Base-by-base conservation (phyloP, 1,140 invertebrate species). In the Cherax destructor region DNA sequence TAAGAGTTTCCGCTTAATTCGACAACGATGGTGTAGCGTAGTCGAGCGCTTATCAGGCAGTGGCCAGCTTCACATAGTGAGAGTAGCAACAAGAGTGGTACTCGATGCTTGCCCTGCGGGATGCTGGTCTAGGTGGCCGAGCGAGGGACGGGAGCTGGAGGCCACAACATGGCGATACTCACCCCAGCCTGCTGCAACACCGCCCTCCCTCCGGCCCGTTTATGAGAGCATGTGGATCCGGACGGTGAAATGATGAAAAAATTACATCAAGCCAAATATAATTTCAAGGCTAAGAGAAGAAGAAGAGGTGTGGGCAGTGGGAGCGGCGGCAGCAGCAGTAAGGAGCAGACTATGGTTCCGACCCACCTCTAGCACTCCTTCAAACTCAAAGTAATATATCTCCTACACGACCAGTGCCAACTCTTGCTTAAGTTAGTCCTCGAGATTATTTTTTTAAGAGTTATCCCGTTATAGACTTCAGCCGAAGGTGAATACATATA, bases 201-300 rank as follows among this genome's bases (percentile, higher is more conserved):
- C 7, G 41, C 79, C 76, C 74, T 72, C 50, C 49, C 30, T 79
- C 72, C 74, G 76, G 76, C 81, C 74, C 59, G 49, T 50, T 89
- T 89, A 89, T 89, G 87, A 89, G 80, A 89, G 87, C 79, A 65
- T 69, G 87, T 81, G 87, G 79, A 89, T 50, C 47, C 65, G 80
- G 59, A 89, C 76, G 83, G 83, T 91, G 83, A 91, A 83, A 91
- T 59, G 83, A 91, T 91, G 88, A 91, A 74, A 91, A 91, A 85
- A 85, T 49, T 91, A 91, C 88, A 85, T 74, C 88, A 61, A 56
- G 83, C 88, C 74, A 91, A 91, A 85, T 91, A 91, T 76, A 91
- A 91, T 76, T 91, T 85, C 83, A 91, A 91, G 88, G 88, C 88
- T 86, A 91, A 91, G 83, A 84, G 88, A 91, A 91, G 88, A 91